Evolutionary conservation across 2,113 vertebrate genomes (phyloP).

Genomic region (Cichladusa arquata): DNA sequence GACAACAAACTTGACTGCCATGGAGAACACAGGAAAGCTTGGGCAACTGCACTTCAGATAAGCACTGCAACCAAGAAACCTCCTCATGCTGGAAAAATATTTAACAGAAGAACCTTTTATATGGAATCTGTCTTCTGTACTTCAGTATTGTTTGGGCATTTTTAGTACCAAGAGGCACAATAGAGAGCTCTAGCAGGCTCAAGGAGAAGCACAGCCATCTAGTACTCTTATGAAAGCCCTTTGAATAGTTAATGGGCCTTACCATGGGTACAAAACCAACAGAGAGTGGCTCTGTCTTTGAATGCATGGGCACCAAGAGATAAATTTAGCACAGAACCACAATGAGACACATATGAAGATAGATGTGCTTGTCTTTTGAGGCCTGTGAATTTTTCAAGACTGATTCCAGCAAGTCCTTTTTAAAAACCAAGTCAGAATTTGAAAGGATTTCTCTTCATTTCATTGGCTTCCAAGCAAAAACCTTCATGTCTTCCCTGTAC

Average conservation of each 20-base stretch:
- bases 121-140: not conserved
- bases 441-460: not conserved
- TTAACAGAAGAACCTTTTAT: not conserved
- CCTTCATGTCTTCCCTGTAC: not conserved
- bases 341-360: not conserved
- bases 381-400: constrained; percentile 28
- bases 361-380: not conserved
- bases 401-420: not conserved
- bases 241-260: not conserved
- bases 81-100: not conserved
- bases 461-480: constrained; percentile 31
- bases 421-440: not conserved
- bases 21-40: not conserved
- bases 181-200: not conserved
- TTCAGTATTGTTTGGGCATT: not conserved
- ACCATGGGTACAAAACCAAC: not conserved
- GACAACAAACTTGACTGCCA: not conserved
- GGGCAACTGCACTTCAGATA: not conserved
- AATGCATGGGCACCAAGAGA: not conserved
- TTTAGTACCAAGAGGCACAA: not conserved
- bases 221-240: not conserved
- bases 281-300: not conserved
- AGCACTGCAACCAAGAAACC: not conserved
- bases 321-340: not conserved
- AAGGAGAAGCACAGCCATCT: not conserved